Evolutionary conservation across 2,797 vertebrate species (phyloP).

Genomic region (Loris lydekkerianus): DNA sequence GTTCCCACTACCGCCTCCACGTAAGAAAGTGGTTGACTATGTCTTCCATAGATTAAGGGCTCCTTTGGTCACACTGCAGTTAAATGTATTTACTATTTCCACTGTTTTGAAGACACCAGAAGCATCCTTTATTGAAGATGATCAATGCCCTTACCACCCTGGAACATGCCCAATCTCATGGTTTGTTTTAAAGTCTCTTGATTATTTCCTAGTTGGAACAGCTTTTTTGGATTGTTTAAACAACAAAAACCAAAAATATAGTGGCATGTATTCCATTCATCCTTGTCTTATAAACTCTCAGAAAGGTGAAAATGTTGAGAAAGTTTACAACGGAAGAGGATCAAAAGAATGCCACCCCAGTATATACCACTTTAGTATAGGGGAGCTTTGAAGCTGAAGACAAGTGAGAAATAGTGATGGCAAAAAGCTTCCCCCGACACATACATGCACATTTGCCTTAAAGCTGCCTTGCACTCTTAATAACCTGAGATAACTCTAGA

Average conservation of each 20-base stretch:
- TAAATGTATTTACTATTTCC: slow-evolving; percentile 41
- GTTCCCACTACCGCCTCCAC: background rate
- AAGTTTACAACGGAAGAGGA: background rate
- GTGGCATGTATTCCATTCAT: background rate
- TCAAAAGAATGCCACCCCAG: background rate
- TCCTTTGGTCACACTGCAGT: background rate
- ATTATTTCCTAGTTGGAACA: slow-evolving; percentile 76
- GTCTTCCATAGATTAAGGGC: slow-evolving; percentile 48
- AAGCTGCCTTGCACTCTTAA: background rate
- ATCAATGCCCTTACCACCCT: background rate
- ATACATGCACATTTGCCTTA: background rate
- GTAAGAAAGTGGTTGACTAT: slow-evolving; percentile 42
- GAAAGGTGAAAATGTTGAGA: slow-evolving; percentile 63
- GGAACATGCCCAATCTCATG: background rate
- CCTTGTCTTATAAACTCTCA: background rate
- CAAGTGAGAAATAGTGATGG: background rate
- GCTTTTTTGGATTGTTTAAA: slow-evolving; percentile 79
- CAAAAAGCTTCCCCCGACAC: background rate
- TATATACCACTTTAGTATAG: background rate
- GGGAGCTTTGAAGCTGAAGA: background rate
- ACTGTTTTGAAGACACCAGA: slow-evolving; percentile 80
- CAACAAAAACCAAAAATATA: background rate
- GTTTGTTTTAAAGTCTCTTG: slow-evolving; percentile 63
- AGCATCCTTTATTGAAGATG: slow-evolving; percentile 72
- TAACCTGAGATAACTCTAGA: background rate